phyloP scores from a whole-genome alignment of 2,888 invertebrate genomes.

The Hypomecis punctinalis region DNA sequence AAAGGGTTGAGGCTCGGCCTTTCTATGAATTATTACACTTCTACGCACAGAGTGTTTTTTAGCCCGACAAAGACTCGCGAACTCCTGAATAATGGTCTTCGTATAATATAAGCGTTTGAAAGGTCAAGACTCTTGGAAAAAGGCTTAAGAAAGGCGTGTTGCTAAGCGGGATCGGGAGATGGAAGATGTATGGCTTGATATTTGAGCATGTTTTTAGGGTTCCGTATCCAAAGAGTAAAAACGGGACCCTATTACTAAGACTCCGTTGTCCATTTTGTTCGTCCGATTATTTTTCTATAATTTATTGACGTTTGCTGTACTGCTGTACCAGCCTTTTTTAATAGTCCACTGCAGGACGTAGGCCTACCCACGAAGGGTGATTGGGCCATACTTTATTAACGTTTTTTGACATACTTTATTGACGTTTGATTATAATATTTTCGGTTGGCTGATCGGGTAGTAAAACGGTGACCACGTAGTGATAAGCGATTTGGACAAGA shows the following conservation, averaged over 20 bases:
- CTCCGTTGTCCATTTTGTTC: no score
- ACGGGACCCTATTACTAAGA: no score
- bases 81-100: constrained; percentile 28
- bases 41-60: constrained; percentile 28
- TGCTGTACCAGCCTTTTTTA: no score
- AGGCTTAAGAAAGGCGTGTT: constrained; percentile 12
- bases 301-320: neutral
- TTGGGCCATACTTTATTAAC: no score
- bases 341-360: no score
- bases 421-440: neutral
- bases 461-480: no score
- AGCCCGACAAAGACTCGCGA: constrained; percentile 27
- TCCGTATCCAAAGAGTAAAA: no score
- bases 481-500: no score
- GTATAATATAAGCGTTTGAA: constrained; percentile 24
- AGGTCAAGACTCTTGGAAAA: constrained; percentile 28
- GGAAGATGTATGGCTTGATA: neutral
- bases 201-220: neutral
- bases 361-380: no score
- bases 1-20: constrained; percentile 33
- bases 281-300: neutral
- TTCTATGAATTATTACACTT: constrained; percentile 39
- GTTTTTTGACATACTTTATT: neutral
- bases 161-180: constrained; percentile 2
- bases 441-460: no score